Percentiles rank a stretch among this genome's conserved stretches.
These are phyloP conservation scores for Tridacna crocea DNA, from an alignment of 2,888 invertebrate species.

Conservation along the genomic window DNA sequence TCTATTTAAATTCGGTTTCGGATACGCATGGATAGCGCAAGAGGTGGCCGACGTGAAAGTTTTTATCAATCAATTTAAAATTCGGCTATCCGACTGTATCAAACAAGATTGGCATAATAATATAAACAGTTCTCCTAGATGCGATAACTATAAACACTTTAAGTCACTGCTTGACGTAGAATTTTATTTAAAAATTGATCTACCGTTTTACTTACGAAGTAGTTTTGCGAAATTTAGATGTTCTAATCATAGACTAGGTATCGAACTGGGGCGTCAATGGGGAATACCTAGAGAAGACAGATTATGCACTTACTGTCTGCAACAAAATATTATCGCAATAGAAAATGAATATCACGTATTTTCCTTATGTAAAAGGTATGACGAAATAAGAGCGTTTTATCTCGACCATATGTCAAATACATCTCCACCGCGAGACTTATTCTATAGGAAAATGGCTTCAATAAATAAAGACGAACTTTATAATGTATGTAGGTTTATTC, in stretches of 20 bases:
- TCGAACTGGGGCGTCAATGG: conserved; percentile 15
- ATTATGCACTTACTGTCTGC: no score
- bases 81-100: neutral
- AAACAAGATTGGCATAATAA: conserved; percentile 2
- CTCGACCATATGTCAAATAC: no score
- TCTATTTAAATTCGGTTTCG: conserved; percentile 28
- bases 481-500: no score
- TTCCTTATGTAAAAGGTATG: no score
- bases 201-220: neutral
- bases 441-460: no score
- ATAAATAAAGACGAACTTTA: no score
- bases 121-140: neutral
- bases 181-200: neutral
- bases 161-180: neutral
- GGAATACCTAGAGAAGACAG: neutral
- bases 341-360: no score
- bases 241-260: conserved; percentile 17
- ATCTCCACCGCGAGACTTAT: no score
- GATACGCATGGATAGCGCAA: conserved; percentile 20
- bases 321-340: no score
- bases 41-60: conserved; percentile 3
- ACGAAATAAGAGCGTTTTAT: no score
- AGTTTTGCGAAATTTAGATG: conserved; percentile 20
- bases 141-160: neutral
- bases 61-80: conserved; percentile 19